phyloP scores from a whole-genome alignment of 2,113 vertebrate genomes.

The Regulus satrapa region DNA sequence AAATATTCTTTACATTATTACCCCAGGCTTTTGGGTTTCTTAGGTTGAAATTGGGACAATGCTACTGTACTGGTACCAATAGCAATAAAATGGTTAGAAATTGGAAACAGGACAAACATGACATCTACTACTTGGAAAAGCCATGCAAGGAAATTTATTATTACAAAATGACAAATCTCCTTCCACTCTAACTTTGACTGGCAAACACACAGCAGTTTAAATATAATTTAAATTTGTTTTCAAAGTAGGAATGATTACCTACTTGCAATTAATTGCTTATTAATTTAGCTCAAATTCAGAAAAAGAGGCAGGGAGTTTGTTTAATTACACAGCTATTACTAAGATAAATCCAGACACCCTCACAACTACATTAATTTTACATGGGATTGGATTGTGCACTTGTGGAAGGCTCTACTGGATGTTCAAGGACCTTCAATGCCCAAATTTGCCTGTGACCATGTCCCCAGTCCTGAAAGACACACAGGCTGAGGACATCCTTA shows the following conservation, averaged over 20 bases:
- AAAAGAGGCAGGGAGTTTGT: not conserved
- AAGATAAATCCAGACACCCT: not conserved
- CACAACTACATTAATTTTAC: not conserved
- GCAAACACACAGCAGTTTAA: not conserved
- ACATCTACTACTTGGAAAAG: not conserved
- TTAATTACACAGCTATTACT: not conserved
- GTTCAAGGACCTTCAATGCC: not conserved
- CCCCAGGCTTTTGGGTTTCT: not conserved
- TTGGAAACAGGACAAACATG: not conserved
- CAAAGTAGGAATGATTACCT: not conserved
- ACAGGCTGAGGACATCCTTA: accelerated
- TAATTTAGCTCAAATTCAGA: not conserved
- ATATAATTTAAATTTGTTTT: not conserved
- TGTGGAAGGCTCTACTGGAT: not conserved
- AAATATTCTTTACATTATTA: not conserved
- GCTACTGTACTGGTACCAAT: not conserved
- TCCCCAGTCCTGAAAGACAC: not conserved
- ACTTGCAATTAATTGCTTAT: not conserved
- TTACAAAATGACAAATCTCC: not conserved
- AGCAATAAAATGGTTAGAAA: not conserved
- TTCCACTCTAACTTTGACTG: not conserved
- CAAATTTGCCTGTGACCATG: not conserved
- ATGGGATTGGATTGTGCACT: not conserved
- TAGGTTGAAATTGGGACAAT: not conserved
- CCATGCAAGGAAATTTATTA: not conserved